These are phyloP conservation scores for Pungitius pungitius DNA, from an alignment of 2,113 vertebrate genomes.

Conservation along the genomic window DNA sequence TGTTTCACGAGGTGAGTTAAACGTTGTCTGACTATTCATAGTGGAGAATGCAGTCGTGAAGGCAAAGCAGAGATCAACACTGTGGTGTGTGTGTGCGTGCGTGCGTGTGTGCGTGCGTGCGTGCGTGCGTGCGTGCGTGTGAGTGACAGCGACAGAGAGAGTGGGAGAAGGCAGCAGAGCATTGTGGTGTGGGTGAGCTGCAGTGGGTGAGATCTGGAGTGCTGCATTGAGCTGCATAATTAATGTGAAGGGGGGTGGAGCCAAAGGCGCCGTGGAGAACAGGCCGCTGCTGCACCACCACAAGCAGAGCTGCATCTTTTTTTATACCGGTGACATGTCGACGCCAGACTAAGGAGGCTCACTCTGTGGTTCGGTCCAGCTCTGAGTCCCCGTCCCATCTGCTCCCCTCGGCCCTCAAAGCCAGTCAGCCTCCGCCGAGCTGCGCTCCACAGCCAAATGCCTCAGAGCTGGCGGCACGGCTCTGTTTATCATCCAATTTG, in stretches of 20 bases:
- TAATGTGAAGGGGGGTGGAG: slow-evolving; percentile 76
- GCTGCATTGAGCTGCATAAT: slow-evolving; percentile 85
- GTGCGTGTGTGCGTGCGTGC: too few relatives aligned
- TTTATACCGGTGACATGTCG: slow-evolving; percentile 29
- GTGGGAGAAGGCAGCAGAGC: slow-evolving; percentile 43
- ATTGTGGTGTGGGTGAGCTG: slow-evolving; percentile 74
- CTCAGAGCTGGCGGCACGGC: slow-evolving; percentile 47
- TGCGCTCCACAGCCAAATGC: slow-evolving; percentile 49
- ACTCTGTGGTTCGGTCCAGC: slow-evolving; percentile 44
- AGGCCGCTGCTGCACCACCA: slow-evolving; percentile 35
- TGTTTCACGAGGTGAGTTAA: slow-evolving; percentile 14
- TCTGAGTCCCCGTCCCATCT: slow-evolving; percentile 68
- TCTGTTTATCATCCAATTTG: slow-evolving; percentile 76
- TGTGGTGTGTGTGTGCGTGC: neutral
- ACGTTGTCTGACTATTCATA: neutral
- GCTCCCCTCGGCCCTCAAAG: slow-evolving; percentile 63
- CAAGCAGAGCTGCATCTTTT: slow-evolving; percentile 22
- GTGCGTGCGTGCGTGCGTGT: too few relatives aligned
- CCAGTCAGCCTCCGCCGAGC: slow-evolving; percentile 61
- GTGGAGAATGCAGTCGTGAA: slow-evolving; percentile 8
- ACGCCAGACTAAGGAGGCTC: slow-evolving; percentile 39
- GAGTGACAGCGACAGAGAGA: slow-evolving; percentile 32
- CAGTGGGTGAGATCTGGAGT: slow-evolving; percentile 74
- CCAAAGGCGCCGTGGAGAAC: slow-evolving; percentile 59
- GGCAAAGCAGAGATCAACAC: slow-evolving; percentile 6